Evolutionary conservation across 2,888 invertebrate species (phyloP).

Genomic region (Tipula confusa): DNA sequence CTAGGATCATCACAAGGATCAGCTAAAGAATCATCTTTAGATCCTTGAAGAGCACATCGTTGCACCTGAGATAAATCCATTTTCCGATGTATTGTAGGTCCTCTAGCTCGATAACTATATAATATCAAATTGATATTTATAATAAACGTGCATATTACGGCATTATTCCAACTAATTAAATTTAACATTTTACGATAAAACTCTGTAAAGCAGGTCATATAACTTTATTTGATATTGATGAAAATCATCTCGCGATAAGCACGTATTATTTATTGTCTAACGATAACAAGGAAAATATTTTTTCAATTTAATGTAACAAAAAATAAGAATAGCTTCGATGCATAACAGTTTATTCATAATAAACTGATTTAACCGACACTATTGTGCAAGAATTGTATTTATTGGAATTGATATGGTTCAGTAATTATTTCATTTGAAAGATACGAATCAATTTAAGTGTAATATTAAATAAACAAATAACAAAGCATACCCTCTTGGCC

Average conservation of each 20-base stretch:
- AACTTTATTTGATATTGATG: background rate
- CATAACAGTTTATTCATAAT: conserved; percentile 27
- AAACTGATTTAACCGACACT: conserved; percentile 4
- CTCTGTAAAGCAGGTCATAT: background rate
- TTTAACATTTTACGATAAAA: background rate
- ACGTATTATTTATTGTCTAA: background rate
- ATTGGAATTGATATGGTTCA: background rate
- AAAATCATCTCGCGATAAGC: background rate
- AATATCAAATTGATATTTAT: background rate
- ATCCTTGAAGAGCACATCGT: conserved; percentile 58
- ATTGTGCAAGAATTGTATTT: background rate
- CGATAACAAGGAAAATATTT: background rate
- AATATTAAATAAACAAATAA: background rate
- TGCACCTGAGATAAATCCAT: conserved; percentile 67
- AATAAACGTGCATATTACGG: background rate
- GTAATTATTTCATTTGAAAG: background rate
- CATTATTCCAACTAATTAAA: background rate
- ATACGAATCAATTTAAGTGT: conserved; percentile 5
- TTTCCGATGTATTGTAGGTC: conserved; percentile 68
- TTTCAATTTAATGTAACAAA: background rate
- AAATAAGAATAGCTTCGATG: conserved; percentile 20
- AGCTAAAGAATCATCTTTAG: conserved; percentile 66
- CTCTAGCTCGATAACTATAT: conserved; percentile 66
- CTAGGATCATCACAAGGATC: conserved; percentile 75
- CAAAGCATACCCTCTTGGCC: conserved; percentile 62